Evolutionary conservation across 2,888 invertebrate species (phyloP), one percentile per base, ranked within the genome.

Genomic region (Acanthococcus lagerstroemiae): DNA sequence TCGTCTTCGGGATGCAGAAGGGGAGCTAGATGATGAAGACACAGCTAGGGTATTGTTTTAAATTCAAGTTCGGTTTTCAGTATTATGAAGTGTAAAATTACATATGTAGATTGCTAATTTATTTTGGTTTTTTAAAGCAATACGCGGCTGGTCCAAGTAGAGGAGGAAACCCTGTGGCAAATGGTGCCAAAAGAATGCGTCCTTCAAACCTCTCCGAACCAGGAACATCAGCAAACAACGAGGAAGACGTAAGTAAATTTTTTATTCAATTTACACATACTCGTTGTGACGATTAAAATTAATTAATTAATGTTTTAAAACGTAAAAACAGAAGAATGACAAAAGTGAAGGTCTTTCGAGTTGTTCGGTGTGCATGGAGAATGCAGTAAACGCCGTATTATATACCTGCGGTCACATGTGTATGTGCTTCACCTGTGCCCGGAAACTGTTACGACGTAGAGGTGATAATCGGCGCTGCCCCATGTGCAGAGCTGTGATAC

Each of bases 321-420:
- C n/a, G n/a, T n/a, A n/a, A n/a, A n/a, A n/a, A 19, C 4, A 48
- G 48, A 48, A 48, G 9, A 48, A 48, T 19, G 48, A 48, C 19
- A 48, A 48, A 48, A 19, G 9, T 19, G 24, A 19, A 24, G 48
- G 56, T 55, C 76, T 76, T 71, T 84, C 96, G 75, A 24, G 25
- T 19, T 97, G 96, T 76, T 90, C 91, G 0, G 92, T 97, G 63
- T 99, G 97, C 77, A 95, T 92, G 76, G 95, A 95, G 75, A 86
- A 91, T 72, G 84, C 86, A 30, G 91, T 95, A 69, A 93, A 97
- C 79, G 90, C 92, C 69, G 96, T 95, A 1, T 78, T 95, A 21
- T 97, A 97, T 77, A 92, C 90, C 82, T 99, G 99, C 76, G 97
- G 99, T 46, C 97, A 99, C 78, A 95, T 97, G 94, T 97, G 97